These are phyloP conservation scores for Theristicus caerulescens DNA, from an alignment of 2,113 vertebrate genomes.

Conservation along the genomic window DNA sequence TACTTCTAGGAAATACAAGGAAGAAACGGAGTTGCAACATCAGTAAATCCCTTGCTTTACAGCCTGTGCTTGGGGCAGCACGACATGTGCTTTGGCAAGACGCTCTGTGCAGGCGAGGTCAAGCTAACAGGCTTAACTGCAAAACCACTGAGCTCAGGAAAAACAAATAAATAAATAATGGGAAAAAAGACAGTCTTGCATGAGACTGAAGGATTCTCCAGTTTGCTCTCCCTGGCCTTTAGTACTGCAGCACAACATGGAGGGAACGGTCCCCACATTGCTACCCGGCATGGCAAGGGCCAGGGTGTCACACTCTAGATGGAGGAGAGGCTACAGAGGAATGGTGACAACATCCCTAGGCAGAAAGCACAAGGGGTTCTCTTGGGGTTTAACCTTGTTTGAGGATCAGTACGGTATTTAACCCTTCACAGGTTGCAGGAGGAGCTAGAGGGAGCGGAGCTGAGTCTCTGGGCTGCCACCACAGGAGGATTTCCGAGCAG, in stretches of 20 bases:
- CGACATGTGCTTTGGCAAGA: conserved; percentile 64
- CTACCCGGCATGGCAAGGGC: background rate
- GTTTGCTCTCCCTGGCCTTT: background rate
- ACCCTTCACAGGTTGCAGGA: background rate
- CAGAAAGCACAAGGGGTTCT: background rate
- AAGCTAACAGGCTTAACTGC: conserved; percentile 7
- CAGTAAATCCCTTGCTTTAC: conserved; percentile 21
- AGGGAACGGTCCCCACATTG: accelerated
- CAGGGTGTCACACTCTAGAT: background rate
- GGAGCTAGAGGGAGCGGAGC: background rate
- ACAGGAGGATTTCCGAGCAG: background rate
- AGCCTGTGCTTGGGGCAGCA: conserved; percentile 49
- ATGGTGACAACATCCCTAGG: background rate
- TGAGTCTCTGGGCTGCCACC: background rate
- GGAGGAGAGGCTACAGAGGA: background rate
- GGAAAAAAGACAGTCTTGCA: background rate
- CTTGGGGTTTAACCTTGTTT: background rate
- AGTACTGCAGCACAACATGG: background rate
- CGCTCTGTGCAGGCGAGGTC: conserved; percentile 7
- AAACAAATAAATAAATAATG: background rate
- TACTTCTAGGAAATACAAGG: conserved; percentile 43
- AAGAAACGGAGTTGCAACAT: conserved; percentile 54
- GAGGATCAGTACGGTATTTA: background rate
- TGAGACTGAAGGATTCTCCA: background rate
- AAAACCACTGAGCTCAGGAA: conserved; percentile 47